Evolutionary conservation across 2,113 vertebrate species (phyloP).

Genomic region (Tragelaphus strepsiceros): DNA sequence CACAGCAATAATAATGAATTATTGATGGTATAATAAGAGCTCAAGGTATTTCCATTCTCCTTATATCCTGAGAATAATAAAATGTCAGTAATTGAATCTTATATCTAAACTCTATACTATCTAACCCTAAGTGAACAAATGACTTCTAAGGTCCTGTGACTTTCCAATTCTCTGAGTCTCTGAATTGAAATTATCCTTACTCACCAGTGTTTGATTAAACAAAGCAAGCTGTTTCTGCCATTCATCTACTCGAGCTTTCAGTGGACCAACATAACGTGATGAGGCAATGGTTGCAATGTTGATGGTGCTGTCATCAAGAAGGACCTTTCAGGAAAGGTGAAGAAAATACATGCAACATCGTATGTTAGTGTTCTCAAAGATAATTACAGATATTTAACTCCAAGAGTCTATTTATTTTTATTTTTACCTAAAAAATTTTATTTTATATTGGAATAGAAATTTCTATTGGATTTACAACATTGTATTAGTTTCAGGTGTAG

Average conservation of each 20-base stretch:
- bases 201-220: constrained; percentile 88
- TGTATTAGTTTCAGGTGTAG: background rate
- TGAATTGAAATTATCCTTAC: background rate
- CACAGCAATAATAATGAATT: background rate
- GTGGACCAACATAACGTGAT: constrained; percentile 82
- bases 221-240: constrained; percentile 83
- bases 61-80: background rate
- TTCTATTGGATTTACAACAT: background rate
- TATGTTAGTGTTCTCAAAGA: background rate
- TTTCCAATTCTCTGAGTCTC: background rate
- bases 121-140: background rate
- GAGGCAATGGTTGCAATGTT: constrained; percentile 84
- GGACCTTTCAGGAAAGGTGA: constrained; percentile 74
- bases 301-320: constrained; percentile 87
- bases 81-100: background rate
- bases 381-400: background rate
- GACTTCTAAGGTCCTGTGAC: background rate
- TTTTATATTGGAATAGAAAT: background rate
- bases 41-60: background rate
- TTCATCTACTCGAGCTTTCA: constrained; percentile 82
- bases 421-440: background rate
- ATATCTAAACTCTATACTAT: background rate
- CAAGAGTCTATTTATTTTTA: background rate
- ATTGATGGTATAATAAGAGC: background rate
- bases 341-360: background rate